phyloP scores from a whole-genome alignment of 2,888 invertebrate species.

The Julus scanicus region DNA sequence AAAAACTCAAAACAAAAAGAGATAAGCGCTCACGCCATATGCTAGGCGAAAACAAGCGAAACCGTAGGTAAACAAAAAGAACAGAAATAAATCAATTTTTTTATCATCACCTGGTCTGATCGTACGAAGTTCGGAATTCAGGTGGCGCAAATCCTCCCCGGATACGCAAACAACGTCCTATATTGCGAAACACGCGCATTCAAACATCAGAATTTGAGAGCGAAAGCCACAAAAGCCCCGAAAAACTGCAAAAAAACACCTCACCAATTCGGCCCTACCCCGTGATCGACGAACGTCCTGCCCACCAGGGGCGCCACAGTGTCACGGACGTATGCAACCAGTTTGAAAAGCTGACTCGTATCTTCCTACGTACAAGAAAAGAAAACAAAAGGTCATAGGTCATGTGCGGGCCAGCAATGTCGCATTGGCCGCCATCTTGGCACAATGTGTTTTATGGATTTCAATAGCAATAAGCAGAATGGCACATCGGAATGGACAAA shows the following conservation, averaged over 20 bases:
- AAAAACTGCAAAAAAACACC: not conserved
- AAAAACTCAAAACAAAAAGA: not conserved
- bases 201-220: not conserved
- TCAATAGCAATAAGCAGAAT: too few relatives aligned
- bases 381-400: not conserved
- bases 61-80: not conserved
- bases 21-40: not conserved
- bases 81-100: slow-evolving; percentile 3
- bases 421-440: too few relatives aligned
- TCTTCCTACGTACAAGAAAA: slow-evolving; percentile 41
- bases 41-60: not conserved
- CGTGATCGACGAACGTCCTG: slow-evolving; percentile 46
- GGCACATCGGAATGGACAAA: too few relatives aligned
- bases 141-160: slow-evolving; percentile 48
- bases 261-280: slow-evolving; percentile 17
- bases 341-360: not conserved
- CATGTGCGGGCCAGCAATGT: not conserved
- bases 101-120: slow-evolving; percentile 54
- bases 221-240: too few relatives aligned
- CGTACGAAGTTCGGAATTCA: slow-evolving; percentile 44
- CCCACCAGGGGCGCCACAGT: slow-evolving; percentile 52
- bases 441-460: too few relatives aligned
- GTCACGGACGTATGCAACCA: slow-evolving; percentile 20
- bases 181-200: not conserved
- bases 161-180: slow-evolving; percentile 48